A percentile compares a stretch with the other conserved stretches of the same genome.
phyloP scores from a whole-genome alignment of 23 tunicate genomes.

The Ascidia mentula region DNA sequence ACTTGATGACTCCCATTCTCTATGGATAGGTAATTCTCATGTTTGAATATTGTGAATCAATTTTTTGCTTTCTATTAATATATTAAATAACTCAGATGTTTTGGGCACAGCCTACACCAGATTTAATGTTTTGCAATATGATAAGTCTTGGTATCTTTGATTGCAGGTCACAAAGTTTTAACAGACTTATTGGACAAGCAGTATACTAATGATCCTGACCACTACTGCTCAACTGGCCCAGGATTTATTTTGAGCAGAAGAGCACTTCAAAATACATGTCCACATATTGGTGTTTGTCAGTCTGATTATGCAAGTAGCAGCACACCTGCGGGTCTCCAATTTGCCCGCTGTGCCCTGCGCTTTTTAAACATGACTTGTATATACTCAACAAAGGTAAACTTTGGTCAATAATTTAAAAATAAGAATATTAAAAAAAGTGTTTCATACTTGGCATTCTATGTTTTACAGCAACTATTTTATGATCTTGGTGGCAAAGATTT shows the following conservation, averaged over 20 bases:
- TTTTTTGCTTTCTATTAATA: not conserved
- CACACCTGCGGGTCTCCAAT: constrained; percentile 49
- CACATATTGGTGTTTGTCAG: constrained; percentile 49
- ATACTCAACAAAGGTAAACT: constrained; percentile 21
- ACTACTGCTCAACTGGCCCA: constrained; percentile 54
- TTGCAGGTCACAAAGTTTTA: constrained; percentile 48
- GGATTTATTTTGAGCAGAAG: constrained; percentile 72
- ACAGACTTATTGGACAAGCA: constrained; percentile 22
- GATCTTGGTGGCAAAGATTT: constrained; percentile 9
- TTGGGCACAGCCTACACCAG: not conserved
- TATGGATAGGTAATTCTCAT: constrained; percentile 62
- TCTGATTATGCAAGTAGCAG: constrained; percentile 26
- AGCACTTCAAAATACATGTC: constrained; percentile 69
- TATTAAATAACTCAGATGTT: not conserved
- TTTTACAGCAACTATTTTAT: not conserved
- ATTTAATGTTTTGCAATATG: not conserved
- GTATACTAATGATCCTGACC: constrained; percentile 61
- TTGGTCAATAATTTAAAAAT: not conserved
- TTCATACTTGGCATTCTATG: not conserved
- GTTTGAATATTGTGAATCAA: not conserved
- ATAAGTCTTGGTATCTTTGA: too few relatives aligned
- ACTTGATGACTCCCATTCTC: constrained; percentile 42
- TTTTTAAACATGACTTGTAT: constrained; percentile 70
- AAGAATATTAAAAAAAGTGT: not conserved
- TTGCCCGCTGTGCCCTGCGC: constrained; percentile 60